These are phyloP conservation scores for Osmerus mordax DNA, from an alignment of 2,113 vertebrate species.

Conservation along the genomic window DNA sequence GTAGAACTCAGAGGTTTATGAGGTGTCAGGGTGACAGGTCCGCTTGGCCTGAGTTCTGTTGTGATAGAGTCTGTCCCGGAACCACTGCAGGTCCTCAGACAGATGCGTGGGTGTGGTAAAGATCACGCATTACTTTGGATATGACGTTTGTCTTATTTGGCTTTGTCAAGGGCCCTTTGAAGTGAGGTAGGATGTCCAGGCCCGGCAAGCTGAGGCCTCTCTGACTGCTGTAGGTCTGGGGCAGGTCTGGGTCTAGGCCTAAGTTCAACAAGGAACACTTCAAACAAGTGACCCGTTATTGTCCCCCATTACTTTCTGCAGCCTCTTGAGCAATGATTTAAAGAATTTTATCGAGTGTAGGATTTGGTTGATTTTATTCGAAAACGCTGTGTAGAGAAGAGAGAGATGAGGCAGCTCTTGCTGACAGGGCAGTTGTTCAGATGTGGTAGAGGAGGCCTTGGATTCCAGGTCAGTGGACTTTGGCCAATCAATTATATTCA, in stretches of 20 bases:
- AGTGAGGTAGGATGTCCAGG: slow-evolving; percentile 43
- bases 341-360: neutral
- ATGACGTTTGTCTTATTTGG: slow-evolving; percentile 18
- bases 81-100: slow-evolving; percentile 15
- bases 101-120: slow-evolving; percentile 14
- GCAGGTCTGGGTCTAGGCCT: slow-evolving; percentile 38
- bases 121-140: slow-evolving; percentile 19
- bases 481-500: neutral
- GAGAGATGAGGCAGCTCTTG: too few relatives aligned
- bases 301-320: slow-evolving; percentile 26
- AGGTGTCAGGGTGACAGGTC: slow-evolving; percentile 53
- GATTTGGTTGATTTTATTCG: neutral
- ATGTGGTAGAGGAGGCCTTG: neutral
- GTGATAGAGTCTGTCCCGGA: slow-evolving; percentile 33
- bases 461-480: neutral
- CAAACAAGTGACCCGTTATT: slow-evolving; percentile 26
- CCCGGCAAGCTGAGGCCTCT: neutral
- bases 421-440: too few relatives aligned
- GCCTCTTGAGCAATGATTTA: slow-evolving; percentile 18
- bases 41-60: slow-evolving; percentile 31
- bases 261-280: slow-evolving; percentile 30
- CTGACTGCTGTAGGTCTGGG: slow-evolving; percentile 38
- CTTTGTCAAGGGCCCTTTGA: slow-evolving; percentile 34
- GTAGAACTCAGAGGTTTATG: slow-evolving; percentile 44
- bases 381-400: too few relatives aligned